Conservation (phyloP, 2,888 invertebrate genomes). For the Atrina japonica region DNA sequence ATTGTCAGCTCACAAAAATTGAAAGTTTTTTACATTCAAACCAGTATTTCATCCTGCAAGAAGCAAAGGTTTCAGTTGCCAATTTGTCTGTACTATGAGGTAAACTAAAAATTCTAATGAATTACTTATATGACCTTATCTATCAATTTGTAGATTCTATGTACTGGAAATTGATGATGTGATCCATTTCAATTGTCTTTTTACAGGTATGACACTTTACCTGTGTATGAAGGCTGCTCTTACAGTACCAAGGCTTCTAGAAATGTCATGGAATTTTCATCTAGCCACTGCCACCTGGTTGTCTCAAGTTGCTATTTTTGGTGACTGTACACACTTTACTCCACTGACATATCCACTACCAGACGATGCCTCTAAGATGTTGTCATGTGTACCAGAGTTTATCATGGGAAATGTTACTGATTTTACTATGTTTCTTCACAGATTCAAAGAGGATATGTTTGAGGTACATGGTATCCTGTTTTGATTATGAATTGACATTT, state of each 20-base stretch:
- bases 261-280: constrained; percentile 88
- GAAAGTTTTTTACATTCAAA: too few relatives aligned
- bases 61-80: too few relatives aligned
- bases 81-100: too few relatives aligned
- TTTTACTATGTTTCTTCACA: constrained; percentile 86
- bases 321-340: constrained; percentile 62
- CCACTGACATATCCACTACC: constrained; percentile 77
- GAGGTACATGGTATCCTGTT: constrained; percentile 70
- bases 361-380: constrained; percentile 62
- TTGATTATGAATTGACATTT: too few relatives aligned
- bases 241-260: constrained; percentile 88
- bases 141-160: too few relatives aligned
- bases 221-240: constrained; percentile 84
- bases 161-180: too few relatives aligned
- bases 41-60: too few relatives aligned
- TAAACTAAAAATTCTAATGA: too few relatives aligned
- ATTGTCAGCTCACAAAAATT: too few relatives aligned
- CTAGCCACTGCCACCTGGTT: constrained; percentile 93
- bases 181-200: too few relatives aligned
- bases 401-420: constrained; percentile 93
- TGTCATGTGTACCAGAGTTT: constrained; percentile 91
- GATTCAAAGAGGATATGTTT: constrained; percentile 77
- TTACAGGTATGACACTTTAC: constrained; percentile 77
- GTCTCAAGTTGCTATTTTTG: constrained; percentile 87
- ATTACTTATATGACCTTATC: too few relatives aligned